Base-by-base conservation (phyloP, 2,113 vertebrate species). In the Aptenodytes forsteri region DNA sequence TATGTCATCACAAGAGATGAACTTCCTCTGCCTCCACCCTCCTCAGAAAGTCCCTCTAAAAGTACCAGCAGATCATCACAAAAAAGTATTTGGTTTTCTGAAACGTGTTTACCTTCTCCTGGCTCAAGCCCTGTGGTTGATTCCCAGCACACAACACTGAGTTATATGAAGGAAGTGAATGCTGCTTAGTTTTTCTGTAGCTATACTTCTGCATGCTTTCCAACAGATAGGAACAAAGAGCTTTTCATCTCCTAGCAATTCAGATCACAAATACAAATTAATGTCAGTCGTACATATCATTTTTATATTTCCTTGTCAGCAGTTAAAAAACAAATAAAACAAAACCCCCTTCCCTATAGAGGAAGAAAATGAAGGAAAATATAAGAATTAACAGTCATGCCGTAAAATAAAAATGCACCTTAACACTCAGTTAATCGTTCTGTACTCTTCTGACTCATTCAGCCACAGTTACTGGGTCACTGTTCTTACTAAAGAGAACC, bases 331-430 rank as follows among this genome's bases (percentile, higher is more conserved):
- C 11, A 67, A 78, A 50, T 9, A 77, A 83, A 78, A 27, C 12
- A 49, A 72, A 56, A 5, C 0, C 0, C 8, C 5, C 20, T 85
- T 91, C 34, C 30, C 40, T 56, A 25, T 0, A 61, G 38, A 67
- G 26, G 17, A 40, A 81, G 40, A 83, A 91, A 86, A 66, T 10
- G 13, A 92, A 65, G n/a, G 83, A 79, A 84, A 67, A 85, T 1
- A 55, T 0, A 7, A 56, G 40, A 83, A 80, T 44, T 32, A 92
- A 59, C 6, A 46, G 10, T 65, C 19, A 36, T 2, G 1, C 11
- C 12, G 11, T 27, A 78, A 66, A 83, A 90, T n/a, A 52, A 80
- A 83, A 59, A 81, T 34, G 23, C 27, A 52, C 11, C 50, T 64
- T 59, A 77, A 61, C 34, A 34, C 27, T 61, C 2, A 25, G 21